Percentiles rank a stretch among this genome's conserved stretches.
Conservation (phyloP, 2,797 vertebrate species). For the Hirundo rustica region DNA sequence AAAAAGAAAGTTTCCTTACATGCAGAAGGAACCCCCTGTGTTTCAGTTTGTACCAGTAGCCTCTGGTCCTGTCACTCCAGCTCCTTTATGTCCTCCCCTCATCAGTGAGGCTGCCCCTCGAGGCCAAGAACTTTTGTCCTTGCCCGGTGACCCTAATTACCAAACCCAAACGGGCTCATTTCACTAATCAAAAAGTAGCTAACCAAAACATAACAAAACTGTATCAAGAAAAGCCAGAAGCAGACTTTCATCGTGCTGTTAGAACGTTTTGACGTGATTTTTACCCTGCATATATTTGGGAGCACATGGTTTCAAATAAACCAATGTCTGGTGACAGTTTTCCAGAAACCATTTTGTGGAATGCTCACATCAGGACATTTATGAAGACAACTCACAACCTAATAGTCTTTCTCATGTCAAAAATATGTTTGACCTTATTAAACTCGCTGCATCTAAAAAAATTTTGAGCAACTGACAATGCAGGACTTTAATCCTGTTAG, state of each 20-base stretch:
- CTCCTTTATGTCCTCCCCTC: background rate
- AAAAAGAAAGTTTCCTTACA: accelerated
- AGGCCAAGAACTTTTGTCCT: background rate
- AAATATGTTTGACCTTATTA: background rate
- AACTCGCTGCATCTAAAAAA: background rate
- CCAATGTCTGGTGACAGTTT: background rate
- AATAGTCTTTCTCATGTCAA: background rate
- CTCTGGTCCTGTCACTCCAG: background rate
- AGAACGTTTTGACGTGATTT: background rate
- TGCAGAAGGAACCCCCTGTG: background rate
- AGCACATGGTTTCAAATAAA: background rate
- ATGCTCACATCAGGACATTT: background rate
- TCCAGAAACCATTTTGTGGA: background rate
- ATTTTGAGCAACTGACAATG: background rate
- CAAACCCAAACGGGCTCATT: background rate
- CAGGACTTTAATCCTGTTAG: background rate
- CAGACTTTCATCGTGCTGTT: background rate
- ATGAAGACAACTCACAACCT: background rate
- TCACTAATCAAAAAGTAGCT: background rate
- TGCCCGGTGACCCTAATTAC: background rate
- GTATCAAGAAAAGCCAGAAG: background rate
- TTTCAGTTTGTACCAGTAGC: background rate
- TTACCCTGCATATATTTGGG: background rate
- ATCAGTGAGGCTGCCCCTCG: accelerated
- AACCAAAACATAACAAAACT: background rate